Evolutionary conservation across 2,888 invertebrate genomes (phyloP), one percentile per base, ranked within the genome.

Genomic region (Synanthedon formicaeformis): DNA sequence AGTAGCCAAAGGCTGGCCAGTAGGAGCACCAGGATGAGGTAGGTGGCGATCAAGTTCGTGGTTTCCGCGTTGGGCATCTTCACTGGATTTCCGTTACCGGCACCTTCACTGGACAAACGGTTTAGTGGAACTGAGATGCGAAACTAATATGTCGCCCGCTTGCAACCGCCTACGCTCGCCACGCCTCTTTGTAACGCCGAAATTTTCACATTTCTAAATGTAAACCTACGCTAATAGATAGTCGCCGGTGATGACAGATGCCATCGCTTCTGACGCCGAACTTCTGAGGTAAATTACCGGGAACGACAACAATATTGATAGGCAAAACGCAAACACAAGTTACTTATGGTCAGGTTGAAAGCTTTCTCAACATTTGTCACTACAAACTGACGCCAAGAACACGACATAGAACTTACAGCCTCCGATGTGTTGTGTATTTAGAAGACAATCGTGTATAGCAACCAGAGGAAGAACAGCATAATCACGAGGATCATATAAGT

Each of bases 401-500:
- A 41, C 41, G 41, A 41, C 41, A 41, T 41, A n/a, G 41, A 57
- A 53, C 55, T 53, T 56, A 56, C 53, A 41, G 13, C 18, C 16
- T 13, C 14, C 14, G 14, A 45, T 13, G n/a, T 45, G 16, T 40
- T 51, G 14, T 41, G 13, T 34, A 49, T 49, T 64, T 85, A 87
- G 68, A 81, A 78, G 67, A 91, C 75, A 34, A 89, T 89, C 12
- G 92, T 90, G 73, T 93, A 93, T 45, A 93, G 77, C 16, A 92
- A 78, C 90, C 92, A 93, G 48, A 93, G 84, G 64, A 91, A 88
- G 70, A 92, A 88, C 41, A 93, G 81, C 45, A 93, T 81, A 57
- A 91, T 78, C 56, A 92, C 90, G 53, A 93, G 87, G 73, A 93
- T 92, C 75, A 91, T 83, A 71, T 92, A 93, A 53, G 93, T 93